These are phyloP conservation scores for Sanderia malayensis DNA, from an alignment of 30 jellyfish, hydroid and myxozoan genomes.

Conservation along the genomic window DNA sequence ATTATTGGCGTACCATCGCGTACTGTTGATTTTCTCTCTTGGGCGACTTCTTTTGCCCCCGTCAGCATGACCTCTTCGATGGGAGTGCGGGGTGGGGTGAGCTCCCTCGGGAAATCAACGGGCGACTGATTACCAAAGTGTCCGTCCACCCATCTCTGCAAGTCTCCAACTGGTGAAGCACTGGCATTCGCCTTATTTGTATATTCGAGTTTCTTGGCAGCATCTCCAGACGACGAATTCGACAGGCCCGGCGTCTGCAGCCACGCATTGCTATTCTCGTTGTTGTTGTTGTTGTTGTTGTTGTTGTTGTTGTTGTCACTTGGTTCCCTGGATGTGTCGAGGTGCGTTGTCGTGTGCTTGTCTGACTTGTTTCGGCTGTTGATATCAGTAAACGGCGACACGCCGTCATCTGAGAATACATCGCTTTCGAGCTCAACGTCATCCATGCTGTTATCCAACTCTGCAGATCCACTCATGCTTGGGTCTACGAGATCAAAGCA, in stretches of 20 bases:
- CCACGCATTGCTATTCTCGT: background rate
- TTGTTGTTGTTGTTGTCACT: background rate
- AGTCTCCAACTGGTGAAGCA: slow-evolving; percentile 81
- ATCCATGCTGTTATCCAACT: background rate
- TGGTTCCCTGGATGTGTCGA: too few relatives aligned
- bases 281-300: background rate
- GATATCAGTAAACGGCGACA: background rate
- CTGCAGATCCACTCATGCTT: background rate
- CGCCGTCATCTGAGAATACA: slow-evolving; percentile 52
- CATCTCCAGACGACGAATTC: background rate
- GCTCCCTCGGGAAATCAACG: slow-evolving; percentile 61
- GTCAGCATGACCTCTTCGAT: slow-evolving; percentile 42
- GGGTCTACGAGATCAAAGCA: background rate
- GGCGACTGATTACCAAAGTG: slow-evolving; percentile 80
- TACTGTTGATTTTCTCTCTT: background rate
- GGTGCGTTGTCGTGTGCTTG: too few relatives aligned
- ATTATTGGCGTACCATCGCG: background rate
- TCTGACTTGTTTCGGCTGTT: too few relatives aligned
- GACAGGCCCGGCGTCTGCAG: slow-evolving; percentile 4
- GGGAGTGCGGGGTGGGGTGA: slow-evolving; percentile 90
- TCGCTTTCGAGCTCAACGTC: slow-evolving; percentile 52
- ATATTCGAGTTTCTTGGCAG: slow-evolving; percentile 27
- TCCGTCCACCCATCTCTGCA: slow-evolving; percentile 97
- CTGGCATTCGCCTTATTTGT: slow-evolving; percentile 30
- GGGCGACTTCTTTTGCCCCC: slow-evolving; percentile 5